These are phyloP conservation scores for Rotaria sp. DNA, from an alignment of 2,888 invertebrate species.

Conservation along the genomic window DNA sequence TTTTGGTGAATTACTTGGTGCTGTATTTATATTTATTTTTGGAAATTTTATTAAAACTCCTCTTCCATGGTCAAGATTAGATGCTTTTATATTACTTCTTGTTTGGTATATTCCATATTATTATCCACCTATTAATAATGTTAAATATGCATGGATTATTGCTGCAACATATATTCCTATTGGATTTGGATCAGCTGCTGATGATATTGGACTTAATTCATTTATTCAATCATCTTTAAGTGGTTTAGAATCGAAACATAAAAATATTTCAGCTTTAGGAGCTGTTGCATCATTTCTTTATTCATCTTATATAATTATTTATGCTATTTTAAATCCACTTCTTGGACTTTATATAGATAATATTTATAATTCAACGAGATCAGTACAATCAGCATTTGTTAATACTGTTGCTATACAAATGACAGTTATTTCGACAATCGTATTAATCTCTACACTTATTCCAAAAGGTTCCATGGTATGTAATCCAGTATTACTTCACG, in stretches of 20 bases:
- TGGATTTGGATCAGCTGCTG: not conserved
- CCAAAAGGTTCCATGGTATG: not conserved
- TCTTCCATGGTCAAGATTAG: not conserved
- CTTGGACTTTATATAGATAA: not conserved
- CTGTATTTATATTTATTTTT: not conserved
- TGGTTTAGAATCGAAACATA: not conserved
- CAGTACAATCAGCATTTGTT: not conserved
- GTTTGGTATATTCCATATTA: constrained; percentile 22
- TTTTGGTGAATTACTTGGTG: constrained; percentile 9
- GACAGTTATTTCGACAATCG: not conserved
- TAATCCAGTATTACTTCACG: not conserved
- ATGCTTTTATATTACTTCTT: not conserved
- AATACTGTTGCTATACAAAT: not conserved
- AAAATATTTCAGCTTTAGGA: not conserved
- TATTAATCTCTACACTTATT: not conserved
- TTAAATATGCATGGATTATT: constrained; percentile 17
- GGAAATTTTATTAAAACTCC: not conserved
- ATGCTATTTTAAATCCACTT: constrained; percentile 6
- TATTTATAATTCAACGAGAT: not conserved
- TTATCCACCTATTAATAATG: not conserved
- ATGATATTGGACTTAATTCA: not conserved
- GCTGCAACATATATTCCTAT: constrained; percentile 1
- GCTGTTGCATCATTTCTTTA: constrained; percentile 1
- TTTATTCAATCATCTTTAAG: constrained; percentile 18
- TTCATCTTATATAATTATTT: constrained; percentile 7